Evolutionary conservation across 2,888 invertebrate genomes (phyloP).

Genomic region (Augiades crinisus): DNA sequence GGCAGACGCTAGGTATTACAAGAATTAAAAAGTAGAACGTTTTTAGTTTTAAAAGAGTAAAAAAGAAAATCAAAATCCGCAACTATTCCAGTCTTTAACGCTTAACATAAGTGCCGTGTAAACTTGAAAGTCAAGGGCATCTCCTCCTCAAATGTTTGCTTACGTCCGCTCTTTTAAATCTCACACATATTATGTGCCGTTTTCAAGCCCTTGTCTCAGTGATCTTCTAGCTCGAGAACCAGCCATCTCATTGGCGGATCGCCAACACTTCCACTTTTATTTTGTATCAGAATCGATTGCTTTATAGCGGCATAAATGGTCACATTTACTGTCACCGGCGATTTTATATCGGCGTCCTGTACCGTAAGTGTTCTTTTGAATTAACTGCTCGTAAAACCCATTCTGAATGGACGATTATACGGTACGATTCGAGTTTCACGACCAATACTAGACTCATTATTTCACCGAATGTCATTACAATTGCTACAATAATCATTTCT

Average conservation of each 20-base stretch:
- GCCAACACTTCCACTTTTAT: slow-evolving; percentile 70
- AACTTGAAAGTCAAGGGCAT: slow-evolving; percentile 62
- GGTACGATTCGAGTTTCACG: background rate
- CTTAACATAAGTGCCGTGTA: slow-evolving; percentile 60
- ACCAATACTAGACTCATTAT: background rate
- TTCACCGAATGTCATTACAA: background rate
- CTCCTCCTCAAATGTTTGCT: slow-evolving; percentile 61
- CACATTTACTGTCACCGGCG: slow-evolving; percentile 61
- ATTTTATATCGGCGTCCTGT: slow-evolving; percentile 59
- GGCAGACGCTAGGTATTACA: background rate
- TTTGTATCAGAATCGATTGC: slow-evolving; percentile 66
- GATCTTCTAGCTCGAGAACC: slow-evolving; percentile 42
- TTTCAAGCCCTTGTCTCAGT: slow-evolving; percentile 49
- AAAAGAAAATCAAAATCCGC: slow-evolving; percentile 17
- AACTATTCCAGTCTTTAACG: slow-evolving; percentile 47
- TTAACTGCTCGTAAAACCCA: slow-evolving; percentile 58
- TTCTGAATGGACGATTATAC: slow-evolving; percentile 47
- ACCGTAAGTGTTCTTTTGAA: slow-evolving; percentile 56
- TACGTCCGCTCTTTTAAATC: slow-evolving; percentile 66
- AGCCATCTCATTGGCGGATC: slow-evolving; percentile 63
- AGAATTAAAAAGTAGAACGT: no score
- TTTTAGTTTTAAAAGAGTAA: no score
- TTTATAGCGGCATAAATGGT: slow-evolving; percentile 68
- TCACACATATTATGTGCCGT: slow-evolving; percentile 55
- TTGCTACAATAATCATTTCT: background rate